Percentiles rank a stretch among this genome's conserved stretches.
phyloP scores from a whole-genome alignment of 2,888 invertebrate species.

The Pegoplata infirma region DNA sequence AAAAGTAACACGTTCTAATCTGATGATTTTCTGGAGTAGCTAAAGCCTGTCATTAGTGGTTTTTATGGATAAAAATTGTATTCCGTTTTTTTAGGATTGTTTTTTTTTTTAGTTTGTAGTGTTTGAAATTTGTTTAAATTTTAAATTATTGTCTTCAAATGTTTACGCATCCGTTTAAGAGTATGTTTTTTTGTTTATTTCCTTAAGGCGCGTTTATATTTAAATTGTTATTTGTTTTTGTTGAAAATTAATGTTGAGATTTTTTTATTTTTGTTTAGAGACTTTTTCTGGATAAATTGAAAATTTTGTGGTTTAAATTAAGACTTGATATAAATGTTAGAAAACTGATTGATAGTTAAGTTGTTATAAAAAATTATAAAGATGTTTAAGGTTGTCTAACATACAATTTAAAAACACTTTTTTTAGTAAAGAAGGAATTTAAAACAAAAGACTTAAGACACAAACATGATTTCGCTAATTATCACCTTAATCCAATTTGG shows the following conservation, averaged over 20 bases:
- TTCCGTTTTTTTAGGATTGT: too few relatives aligned
- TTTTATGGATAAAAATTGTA: slow-evolving; percentile 55
- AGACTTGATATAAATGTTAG: slow-evolving; percentile 15
- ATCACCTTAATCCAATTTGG: too few relatives aligned
- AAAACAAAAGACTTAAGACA: neutral
- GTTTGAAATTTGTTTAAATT: slow-evolving; percentile 24
- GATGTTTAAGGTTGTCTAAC: neutral
- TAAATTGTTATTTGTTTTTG: slow-evolving; percentile 16
- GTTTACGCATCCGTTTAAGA: slow-evolving; percentile 59
- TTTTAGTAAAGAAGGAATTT: neutral
- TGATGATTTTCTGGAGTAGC: slow-evolving; percentile 43
- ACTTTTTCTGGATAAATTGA: slow-evolving; percentile 7
- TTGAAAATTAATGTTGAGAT: neutral
- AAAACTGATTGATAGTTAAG: slow-evolving; percentile 35
- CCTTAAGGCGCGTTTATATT: slow-evolving; percentile 7
- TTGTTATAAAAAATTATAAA: neutral
- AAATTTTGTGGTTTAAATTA: slow-evolving; percentile 44
- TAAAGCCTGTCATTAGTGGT: slow-evolving; percentile 65
- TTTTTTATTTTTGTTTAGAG: neutral
- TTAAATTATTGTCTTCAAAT: slow-evolving; percentile 59
- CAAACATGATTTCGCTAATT: too few relatives aligned
- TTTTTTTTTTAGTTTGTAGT: neutral
- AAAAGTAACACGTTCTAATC: slow-evolving; percentile 67
- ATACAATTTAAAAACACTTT: neutral
- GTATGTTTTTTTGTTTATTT: neutral